Evolutionary conservation across 1,140 invertebrate species (phyloP), one percentile per base, ranked within the genome.

Genomic region (Periplaneta americana): DNA sequence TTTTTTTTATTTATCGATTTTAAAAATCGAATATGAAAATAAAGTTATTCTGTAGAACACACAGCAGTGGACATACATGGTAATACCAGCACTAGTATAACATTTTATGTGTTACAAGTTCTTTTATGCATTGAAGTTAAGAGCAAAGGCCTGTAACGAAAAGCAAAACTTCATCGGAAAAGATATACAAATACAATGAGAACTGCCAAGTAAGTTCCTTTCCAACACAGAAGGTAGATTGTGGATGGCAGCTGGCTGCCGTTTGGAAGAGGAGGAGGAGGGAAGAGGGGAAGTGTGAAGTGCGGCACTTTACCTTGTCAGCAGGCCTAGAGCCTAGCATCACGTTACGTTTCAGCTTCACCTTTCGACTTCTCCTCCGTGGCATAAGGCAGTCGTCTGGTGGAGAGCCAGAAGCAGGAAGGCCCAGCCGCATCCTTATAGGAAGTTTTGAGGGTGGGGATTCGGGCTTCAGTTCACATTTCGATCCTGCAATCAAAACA

Each of bases 291-390:
- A n/a, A 28, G 6, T 66, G 48, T n/a, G 48, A 66, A 34, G 76
- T 36, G 76, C 76, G n/a, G 76, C 76, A 78, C 76, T 36, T 78
- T 78, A 78, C 76, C 76, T 78, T 78, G 18, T 78, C 35, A 36
- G 28, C 76, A 36, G 76, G 34, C 34, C 34, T 34, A n/a, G 35
- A 32, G 76, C 34, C 76, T 36, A 78, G 36, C 76, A 78, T 36
- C 76, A 78, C 76, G 28, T 39, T 78, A 36, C 76, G 76, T 36
- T 78, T 78, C 34, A 78, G 76, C 34, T 78, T 39, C 76, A 78
- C 76, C 76, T 78, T 78, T 78, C 76, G 76, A 36, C 34, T 78
- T 34, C 76, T 36, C 36, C n/a, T 78, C 28, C 76, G 18, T n/a
- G 33, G 34, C 17, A 34, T 34, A 28, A 28, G 22, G n/a, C 18